Evolutionary conservation across 1,140 invertebrate genomes (phyloP), one percentile per base, ranked within the genome.

Genomic region (Bombus huntii): DNA sequence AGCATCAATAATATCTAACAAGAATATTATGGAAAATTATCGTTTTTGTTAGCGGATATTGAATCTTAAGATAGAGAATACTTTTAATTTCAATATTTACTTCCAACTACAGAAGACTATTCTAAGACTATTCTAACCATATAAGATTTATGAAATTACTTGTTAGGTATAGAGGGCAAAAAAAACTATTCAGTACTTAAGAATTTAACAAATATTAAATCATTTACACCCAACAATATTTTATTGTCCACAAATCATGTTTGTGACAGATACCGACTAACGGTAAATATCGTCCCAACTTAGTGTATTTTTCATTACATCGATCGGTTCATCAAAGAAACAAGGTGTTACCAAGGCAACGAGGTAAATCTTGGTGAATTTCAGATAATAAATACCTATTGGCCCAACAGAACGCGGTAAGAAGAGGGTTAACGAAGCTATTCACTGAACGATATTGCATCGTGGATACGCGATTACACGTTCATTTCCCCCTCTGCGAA

Each of bases 341-440:
- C 15, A 15, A 22, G 25, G 53, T 39, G 53, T 73, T 65, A 47
- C 39, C 39, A 65, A 57, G 34, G 9, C 25, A 13, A 42, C 25
- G 31, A 53, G 44, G 15, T 47, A 76, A 76, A 83, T 76, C 59
- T 76, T 31, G 18, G 34, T 39, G 31, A 37, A 79, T 79, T 57
- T 9, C n/a, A 44, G 57, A 66, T 65, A 85, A 81, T 57, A 81
- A 81, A 73, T 74, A n/a, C 28, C 28, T 62, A 85, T 6, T 22
- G 39, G n/a, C 8, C 25, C 37, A 28, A 66, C 22, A 13, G 59
- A 25, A 25, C 13, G 0, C 4, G 6, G 22, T 25, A 37, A 37
- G 12, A 66, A 81, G 83, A 74, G 83, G 78, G 59, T 85, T 85
- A 85, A 85, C 78, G 83, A 85, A 81, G 28, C 44, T 85, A 85